Evolutionary conservation across 2,113 vertebrate genomes (phyloP).

Genomic region (Podarcis muralis): DNA sequence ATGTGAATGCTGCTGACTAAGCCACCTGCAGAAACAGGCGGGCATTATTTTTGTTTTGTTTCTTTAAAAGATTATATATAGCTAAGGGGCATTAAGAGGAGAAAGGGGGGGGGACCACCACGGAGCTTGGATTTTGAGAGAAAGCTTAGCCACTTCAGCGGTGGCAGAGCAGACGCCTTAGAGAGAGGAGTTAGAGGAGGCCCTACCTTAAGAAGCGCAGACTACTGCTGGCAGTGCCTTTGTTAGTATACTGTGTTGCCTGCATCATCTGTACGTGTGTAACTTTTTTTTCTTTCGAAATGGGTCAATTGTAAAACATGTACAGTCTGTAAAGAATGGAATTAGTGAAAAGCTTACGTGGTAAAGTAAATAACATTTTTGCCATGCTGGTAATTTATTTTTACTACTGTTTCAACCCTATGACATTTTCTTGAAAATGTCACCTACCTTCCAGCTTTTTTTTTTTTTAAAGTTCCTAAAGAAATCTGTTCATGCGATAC

Average conservation of each 20-base stretch:
- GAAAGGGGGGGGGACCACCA: background rate
- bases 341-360: slow-evolving; percentile 70
- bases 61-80: background rate
- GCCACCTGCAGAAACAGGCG: slow-evolving; percentile 48
- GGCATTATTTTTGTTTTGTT: slow-evolving; percentile 50
- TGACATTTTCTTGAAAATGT: slow-evolving; percentile 57
- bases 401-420: slow-evolving; percentile 58
- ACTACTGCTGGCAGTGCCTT: slow-evolving; percentile 76
- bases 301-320: slow-evolving; percentile 64
- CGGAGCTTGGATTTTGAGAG: slow-evolving; percentile 27
- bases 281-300: slow-evolving; percentile 48
- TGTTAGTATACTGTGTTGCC: slow-evolving; percentile 52
- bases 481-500: slow-evolving; percentile 44
- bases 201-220: slow-evolving; percentile 51
- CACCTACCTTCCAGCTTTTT: slow-evolving; percentile 52
- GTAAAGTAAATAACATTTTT: slow-evolving; percentile 67
- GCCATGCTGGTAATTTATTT: slow-evolving; percentile 71
- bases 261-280: slow-evolving; percentile 35
- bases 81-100: slow-evolving; percentile 26
- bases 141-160: slow-evolving; percentile 42
- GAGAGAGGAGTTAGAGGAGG: background rate
- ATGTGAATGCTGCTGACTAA: slow-evolving; percentile 77
- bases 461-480: slow-evolving; percentile 53
- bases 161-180: slow-evolving; percentile 11
- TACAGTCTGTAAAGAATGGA: slow-evolving; percentile 66